Percentiles rank a stretch among this genome's conserved stretches.
Conservation (phyloP, 2,113 vertebrate genomes). For the Centropus unirufus region DNA sequence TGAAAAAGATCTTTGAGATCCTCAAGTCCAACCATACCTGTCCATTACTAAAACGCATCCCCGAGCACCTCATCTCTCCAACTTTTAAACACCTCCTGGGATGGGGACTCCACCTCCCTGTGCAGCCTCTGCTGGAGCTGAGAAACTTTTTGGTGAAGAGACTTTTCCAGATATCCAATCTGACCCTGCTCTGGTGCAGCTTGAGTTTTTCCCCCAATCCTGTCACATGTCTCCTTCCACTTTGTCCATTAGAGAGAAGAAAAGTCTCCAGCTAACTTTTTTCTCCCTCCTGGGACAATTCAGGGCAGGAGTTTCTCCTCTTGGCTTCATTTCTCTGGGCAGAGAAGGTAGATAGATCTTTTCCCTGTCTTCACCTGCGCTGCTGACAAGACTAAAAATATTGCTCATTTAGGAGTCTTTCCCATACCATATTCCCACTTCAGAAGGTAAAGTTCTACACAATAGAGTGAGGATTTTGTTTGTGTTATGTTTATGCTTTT, state of each 20-base stretch:
- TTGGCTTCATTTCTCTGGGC: neutral
- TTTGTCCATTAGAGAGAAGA: neutral
- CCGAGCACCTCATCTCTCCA: no score
- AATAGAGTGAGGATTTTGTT: neutral
- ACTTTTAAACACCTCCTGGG: no score
- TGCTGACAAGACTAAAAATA: no score
- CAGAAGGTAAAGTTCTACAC: neutral
- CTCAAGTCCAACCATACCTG: no score
- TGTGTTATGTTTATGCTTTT: neutral
- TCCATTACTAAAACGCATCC: no score
- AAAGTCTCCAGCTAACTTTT: neutral
- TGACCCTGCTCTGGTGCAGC: no score
- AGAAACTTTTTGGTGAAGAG: no score
- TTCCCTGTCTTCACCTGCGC: neutral
- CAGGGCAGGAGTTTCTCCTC: neutral
- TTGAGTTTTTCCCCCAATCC: no score
- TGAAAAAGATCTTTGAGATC: no score
- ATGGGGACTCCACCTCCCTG: no score
- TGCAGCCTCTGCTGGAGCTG: no score
- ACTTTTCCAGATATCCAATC: no score
- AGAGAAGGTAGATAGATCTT: neutral
- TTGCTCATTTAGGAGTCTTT: neutral
- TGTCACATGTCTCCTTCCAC: neutral
- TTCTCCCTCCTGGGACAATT: neutral
- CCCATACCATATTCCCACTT: neutral